Conservation (phyloP, 2,888 invertebrate species). For the Rhogogaster chlorosoma region DNA sequence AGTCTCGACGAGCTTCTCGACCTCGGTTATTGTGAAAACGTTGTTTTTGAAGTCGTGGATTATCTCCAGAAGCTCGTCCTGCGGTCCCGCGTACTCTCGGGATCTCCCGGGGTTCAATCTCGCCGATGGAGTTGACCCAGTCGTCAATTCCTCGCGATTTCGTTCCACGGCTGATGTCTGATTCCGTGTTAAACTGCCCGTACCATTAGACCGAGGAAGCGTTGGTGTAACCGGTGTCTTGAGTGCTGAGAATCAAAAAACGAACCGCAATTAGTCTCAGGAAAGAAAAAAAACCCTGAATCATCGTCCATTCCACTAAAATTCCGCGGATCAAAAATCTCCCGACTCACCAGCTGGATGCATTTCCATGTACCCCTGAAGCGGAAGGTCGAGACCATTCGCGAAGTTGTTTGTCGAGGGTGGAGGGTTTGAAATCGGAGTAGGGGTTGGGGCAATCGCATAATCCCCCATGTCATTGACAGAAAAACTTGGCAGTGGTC, state of each 20-base stretch:
- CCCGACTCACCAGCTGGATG: constrained; percentile 75
- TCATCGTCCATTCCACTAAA: neutral
- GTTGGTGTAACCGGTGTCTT: constrained; percentile 55
- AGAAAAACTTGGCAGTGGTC: constrained; percentile 74
- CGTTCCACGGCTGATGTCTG: constrained; percentile 50
- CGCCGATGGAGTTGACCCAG: constrained; percentile 56
- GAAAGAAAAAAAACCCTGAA: neutral
- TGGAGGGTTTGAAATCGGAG: constrained; percentile 6
- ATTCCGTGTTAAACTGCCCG: constrained; percentile 37
- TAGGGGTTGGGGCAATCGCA: constrained; percentile 26
- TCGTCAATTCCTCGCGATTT: constrained; percentile 20
- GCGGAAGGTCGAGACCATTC: constrained; percentile 69
- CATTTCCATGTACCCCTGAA: constrained; percentile 79
- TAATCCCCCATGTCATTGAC: constrained; percentile 27
- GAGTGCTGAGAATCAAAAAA: constrained; percentile 51
- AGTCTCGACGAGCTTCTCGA: constrained; percentile 91
- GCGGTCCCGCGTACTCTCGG: constrained; percentile 73
- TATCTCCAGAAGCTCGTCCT: constrained; percentile 91
- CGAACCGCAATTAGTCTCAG: neutral
- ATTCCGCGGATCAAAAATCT: neutral
- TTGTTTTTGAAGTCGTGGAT: constrained; percentile 95
- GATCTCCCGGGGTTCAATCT: constrained; percentile 66
- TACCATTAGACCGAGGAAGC: constrained; percentile 48
- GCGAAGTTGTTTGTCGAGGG: constrained; percentile 27
- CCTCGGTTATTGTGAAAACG: constrained; percentile 91